A percentile compares a stretch with the other conserved stretches of the same genome.
phyloP scores from a whole-genome alignment of 2,113 vertebrate species.

The Sula dactylatra region DNA sequence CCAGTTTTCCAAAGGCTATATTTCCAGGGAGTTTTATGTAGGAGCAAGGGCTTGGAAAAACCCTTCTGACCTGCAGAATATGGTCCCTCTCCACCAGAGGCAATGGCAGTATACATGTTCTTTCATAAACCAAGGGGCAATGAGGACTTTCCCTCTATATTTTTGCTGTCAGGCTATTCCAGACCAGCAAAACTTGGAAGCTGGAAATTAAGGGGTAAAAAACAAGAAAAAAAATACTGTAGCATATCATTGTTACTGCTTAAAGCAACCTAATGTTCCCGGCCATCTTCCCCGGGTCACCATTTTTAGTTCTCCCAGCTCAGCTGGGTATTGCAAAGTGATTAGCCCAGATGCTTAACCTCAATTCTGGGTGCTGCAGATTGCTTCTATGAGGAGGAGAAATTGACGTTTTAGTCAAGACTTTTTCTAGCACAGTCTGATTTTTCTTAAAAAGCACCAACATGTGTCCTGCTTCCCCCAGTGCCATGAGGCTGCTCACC shows the following conservation, averaged over 20 bases:
- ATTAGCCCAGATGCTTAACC: conserved; percentile 17
- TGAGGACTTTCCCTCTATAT: neutral
- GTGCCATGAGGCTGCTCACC: rapidly evolving
- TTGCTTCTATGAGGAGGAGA: neutral
- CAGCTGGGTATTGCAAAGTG: neutral
- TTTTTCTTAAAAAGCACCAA: neutral
- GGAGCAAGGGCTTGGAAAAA: neutral
- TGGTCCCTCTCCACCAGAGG: neutral
- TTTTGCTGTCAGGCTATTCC: neutral
- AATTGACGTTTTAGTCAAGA: neutral
- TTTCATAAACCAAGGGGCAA: neutral
- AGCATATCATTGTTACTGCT: neutral
- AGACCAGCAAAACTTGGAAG: neutral
- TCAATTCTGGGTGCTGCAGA: neutral
- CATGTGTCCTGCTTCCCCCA: neutral
- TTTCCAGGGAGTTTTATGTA: neutral
- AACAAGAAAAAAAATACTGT: neutral
- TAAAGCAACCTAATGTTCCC: neutral
- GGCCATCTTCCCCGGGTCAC: neutral
- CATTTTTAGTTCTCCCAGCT: neutral
- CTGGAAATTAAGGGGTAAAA: neutral
- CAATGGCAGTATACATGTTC: neutral
- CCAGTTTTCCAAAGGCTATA: neutral
- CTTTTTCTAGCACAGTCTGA: neutral
- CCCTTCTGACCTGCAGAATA: neutral